These are phyloP conservation scores for Archaeoteleia sp. DNA, from an alignment of 2,888 invertebrate species.

Conservation along the genomic window DNA sequence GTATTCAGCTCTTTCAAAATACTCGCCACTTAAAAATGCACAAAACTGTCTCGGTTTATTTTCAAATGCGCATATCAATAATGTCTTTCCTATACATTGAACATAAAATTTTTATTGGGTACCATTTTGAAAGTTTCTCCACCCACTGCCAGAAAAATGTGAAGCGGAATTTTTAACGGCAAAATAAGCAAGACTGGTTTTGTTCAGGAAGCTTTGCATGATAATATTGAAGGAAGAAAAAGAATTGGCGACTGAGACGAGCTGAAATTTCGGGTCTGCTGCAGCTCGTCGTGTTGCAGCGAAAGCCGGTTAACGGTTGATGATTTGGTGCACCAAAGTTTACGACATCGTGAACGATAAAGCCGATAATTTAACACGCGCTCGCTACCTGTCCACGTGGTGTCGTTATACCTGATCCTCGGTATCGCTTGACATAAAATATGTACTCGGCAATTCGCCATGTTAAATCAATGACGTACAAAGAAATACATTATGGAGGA, in stretches of 20 bases:
- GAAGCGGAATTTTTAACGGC: slow-evolving; percentile 4
- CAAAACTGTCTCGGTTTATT: too few species aligned
- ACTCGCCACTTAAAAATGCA: too few species aligned
- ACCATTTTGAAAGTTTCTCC: too few species aligned
- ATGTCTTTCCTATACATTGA: too few species aligned
- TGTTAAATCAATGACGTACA: slow-evolving; percentile 35
- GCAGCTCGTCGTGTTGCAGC: slow-evolving; percentile 47
- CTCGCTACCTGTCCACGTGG: slow-evolving; percentile 56
- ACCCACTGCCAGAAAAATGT: slow-evolving; percentile 10
- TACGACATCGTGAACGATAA: slow-evolving; percentile 65
- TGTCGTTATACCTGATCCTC: slow-evolving; percentile 55
- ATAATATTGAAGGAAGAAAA: slow-evolving; percentile 6
- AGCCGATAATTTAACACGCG: slow-evolving; percentile 67
- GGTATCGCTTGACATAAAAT: slow-evolving; percentile 41
- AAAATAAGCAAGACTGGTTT: slow-evolving; percentile 9
- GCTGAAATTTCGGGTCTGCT: slow-evolving; percentile 46
- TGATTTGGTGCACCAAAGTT: slow-evolving; percentile 56
- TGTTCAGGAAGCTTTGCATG: slow-evolving; percentile 20
- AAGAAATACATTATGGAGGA: slow-evolving; percentile 26
- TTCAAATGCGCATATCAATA: too few species aligned
- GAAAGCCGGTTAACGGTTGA: slow-evolving; percentile 35
- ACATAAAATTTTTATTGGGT: too few species aligned
- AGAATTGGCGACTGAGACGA: slow-evolving; percentile 12
- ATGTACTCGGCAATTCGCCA: slow-evolving; percentile 16
- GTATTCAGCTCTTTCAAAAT: too few species aligned